Conservation (phyloP, 2,888 invertebrate genomes). For the Malacosoma neustria region DNA sequence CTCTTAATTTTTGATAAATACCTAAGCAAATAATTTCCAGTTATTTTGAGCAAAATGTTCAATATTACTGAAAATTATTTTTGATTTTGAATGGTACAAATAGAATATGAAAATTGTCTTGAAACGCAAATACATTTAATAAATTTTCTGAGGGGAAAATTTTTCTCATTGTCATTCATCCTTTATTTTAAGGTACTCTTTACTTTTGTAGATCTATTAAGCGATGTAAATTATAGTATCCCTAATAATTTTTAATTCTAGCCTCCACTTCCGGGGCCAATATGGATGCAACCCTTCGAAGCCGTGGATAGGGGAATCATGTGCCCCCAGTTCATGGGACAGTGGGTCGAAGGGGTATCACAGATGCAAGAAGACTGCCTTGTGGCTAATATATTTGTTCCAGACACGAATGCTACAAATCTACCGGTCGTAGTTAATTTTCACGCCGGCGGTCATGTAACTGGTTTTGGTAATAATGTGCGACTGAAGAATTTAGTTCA, state of each 20-base stretch:
- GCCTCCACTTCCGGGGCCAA: constrained; percentile 32
- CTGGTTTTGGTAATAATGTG: constrained; percentile 31
- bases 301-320: constrained; percentile 20
- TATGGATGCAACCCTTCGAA: constrained; percentile 25
- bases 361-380: constrained; percentile 40
- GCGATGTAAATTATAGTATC: too few species aligned
- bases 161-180: too few species aligned
- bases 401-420: constrained; percentile 25
- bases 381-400: constrained; percentile 40
- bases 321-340: constrained; percentile 24
- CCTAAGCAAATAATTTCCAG: too few species aligned
- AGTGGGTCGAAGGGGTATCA: background rate
- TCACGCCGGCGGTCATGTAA: constrained; percentile 53
- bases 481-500: constrained; percentile 23
- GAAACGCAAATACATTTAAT: too few species aligned
- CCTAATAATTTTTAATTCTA: constrained; percentile 8
- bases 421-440: constrained; percentile 49
- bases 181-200: too few species aligned
- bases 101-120: too few species aligned
- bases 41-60: too few species aligned
- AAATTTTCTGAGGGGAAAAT: too few species aligned
- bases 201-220: too few species aligned
- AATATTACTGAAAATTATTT: too few species aligned
- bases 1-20: too few species aligned
- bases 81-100: too few species aligned